These are phyloP conservation scores for Xiphydria camelus DNA, from an alignment of 2,888 invertebrate genomes.

Conservation along the genomic window DNA sequence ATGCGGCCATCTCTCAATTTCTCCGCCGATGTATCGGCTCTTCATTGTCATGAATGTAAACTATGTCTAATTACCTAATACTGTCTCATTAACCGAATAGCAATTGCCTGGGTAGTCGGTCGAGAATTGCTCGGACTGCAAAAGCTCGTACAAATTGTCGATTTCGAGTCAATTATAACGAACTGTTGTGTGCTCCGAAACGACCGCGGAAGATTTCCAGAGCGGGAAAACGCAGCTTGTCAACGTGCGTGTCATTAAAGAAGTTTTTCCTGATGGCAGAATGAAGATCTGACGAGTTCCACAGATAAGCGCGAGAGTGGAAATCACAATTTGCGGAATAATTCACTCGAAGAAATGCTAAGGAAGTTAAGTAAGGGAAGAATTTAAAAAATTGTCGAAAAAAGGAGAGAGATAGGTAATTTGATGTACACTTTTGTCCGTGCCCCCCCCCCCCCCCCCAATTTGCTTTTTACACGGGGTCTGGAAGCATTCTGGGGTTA, in stretches of 20 bases:
- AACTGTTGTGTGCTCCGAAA: too few relatives aligned
- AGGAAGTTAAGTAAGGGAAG: not conserved
- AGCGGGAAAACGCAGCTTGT: too few relatives aligned
- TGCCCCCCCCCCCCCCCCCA: slow-evolving; percentile 39
- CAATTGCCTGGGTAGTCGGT: not conserved
- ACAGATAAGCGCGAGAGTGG: too few relatives aligned
- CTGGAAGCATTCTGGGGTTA: slow-evolving; percentile 51
- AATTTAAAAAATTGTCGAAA: not conserved
- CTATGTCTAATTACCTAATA: slow-evolving; percentile 40
- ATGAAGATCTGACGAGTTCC: too few relatives aligned
- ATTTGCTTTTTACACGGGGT: slow-evolving; percentile 48
- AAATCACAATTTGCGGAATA: not conserved
- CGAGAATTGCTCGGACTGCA: slow-evolving; percentile 1
- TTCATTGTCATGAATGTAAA: slow-evolving; percentile 40
- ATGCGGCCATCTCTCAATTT: slow-evolving; percentile 47
- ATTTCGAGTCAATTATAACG: too few relatives aligned
- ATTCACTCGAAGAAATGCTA: not conserved
- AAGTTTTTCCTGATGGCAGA: too few relatives aligned
- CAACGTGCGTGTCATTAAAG: too few relatives aligned
- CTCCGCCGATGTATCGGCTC: slow-evolving; percentile 17
- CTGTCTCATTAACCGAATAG: slow-evolving; percentile 9
- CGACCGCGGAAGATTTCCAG: too few relatives aligned
- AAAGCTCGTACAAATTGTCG: too few relatives aligned
- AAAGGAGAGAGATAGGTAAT: slow-evolving; percentile 41
- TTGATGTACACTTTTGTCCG: slow-evolving; percentile 42